These are phyloP conservation scores for Tragelaphus buxtoni DNA, from an alignment of 2,113 vertebrate species.

Conservation along the genomic window DNA sequence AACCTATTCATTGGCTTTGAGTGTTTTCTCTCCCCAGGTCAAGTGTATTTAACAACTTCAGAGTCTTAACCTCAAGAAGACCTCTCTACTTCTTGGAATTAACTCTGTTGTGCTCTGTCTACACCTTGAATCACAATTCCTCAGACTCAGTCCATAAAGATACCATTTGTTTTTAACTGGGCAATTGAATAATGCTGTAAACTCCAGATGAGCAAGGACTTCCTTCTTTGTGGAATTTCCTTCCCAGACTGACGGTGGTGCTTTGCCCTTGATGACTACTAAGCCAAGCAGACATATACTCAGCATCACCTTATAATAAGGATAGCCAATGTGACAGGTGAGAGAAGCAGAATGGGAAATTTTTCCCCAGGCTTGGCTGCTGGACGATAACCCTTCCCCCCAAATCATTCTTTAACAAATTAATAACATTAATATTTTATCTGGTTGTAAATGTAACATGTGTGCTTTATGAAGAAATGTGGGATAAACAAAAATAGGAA, in stretches of 20 bases:
- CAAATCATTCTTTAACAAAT: background rate
- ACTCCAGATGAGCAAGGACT: background rate
- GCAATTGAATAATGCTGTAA: background rate
- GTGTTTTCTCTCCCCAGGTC: background rate
- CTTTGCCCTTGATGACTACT: background rate
- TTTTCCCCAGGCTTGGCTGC: background rate
- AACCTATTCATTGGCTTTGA: background rate
- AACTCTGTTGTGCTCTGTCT: background rate
- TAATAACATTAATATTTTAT: background rate
- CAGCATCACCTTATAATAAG: background rate
- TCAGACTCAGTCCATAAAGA: background rate
- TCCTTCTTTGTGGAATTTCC: background rate
- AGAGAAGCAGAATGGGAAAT: background rate
- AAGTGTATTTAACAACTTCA: background rate
- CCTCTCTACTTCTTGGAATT: background rate
- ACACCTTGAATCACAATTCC: background rate
- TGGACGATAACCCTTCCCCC: background rate
- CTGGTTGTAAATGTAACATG: background rate
- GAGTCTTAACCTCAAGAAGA: background rate
- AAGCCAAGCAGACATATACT: background rate
- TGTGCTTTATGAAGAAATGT: background rate
- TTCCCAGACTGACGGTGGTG: background rate
- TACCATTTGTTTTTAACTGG: background rate
- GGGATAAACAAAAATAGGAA: slow-evolving; percentile 12
- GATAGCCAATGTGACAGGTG: background rate